A percentile compares a stretch with the other conserved stretches of the same genome.
Evolutionary conservation across 2,888 invertebrate species (phyloP).

Genomic region (Lasius fuliginosus): DNA sequence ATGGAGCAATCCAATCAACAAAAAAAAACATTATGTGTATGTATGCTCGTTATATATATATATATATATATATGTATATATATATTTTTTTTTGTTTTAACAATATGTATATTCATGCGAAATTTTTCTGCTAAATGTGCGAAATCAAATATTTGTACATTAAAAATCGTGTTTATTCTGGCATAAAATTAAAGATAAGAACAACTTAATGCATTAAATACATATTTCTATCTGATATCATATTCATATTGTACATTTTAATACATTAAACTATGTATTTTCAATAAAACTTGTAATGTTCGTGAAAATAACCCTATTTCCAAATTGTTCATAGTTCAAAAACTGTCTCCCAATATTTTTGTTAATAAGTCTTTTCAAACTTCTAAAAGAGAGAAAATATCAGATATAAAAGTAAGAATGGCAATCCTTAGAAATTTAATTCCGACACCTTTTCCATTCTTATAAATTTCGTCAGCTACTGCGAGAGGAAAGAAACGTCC

Average conservation of each 20-base stretch:
- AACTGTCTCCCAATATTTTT: background rate
- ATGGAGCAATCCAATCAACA: background rate
- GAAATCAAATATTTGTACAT: slow-evolving; percentile 5
- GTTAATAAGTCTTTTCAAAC: background rate
- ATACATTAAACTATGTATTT: no score
- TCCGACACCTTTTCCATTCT: background rate
- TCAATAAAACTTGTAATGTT: no score
- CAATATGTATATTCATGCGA: no score
- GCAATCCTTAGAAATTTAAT: background rate
- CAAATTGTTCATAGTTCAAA: background rate
- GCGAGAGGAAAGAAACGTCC: background rate
- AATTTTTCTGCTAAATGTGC: background rate
- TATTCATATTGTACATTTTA: background rate
- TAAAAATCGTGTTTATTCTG: background rate
- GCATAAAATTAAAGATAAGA: background rate
- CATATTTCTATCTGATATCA: background rate
- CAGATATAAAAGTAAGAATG: background rate
- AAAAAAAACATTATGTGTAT: background rate
- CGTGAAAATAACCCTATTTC: background rate
- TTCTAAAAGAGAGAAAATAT: background rate
- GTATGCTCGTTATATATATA: background rate
- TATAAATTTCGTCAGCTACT: background rate
- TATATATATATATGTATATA: background rate
- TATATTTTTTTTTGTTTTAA: background rate
- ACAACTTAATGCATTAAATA: background rate